phyloP scores from a whole-genome alignment of 2,888 invertebrate genomes.

The Petrolisthes manimaculis region DNA sequence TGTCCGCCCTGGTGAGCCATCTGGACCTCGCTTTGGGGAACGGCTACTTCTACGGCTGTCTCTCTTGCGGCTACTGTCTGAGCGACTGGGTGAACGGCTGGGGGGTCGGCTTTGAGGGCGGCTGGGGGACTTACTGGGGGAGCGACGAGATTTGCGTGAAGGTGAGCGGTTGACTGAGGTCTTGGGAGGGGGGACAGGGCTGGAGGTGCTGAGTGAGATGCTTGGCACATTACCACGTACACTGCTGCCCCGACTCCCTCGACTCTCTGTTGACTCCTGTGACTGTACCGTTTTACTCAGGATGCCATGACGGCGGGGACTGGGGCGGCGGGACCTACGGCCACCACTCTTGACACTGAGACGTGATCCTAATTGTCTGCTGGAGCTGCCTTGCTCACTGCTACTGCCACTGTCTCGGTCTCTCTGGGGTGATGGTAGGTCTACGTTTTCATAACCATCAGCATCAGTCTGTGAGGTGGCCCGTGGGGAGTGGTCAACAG shows the following conservation, averaged over 20 bases:
- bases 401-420: constrained; percentile 60
- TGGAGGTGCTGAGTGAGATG: constrained; percentile 62
- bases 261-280: constrained; percentile 46
- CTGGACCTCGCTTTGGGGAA: constrained; percentile 53
- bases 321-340: constrained; percentile 58
- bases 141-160: constrained; percentile 50
- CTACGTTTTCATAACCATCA: constrained; percentile 65
- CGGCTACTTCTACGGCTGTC: constrained; percentile 51
- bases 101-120: constrained; percentile 46
- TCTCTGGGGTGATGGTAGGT: constrained; percentile 58
- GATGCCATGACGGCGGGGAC: constrained; percentile 56
- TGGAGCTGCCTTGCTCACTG: constrained; percentile 53
- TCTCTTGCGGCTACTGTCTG: constrained; percentile 43
- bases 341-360: constrained; percentile 62
- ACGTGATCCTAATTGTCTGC: constrained; percentile 50
- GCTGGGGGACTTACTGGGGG: constrained; percentile 55
- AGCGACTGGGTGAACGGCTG: constrained; percentile 46
- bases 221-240: constrained; percentile 58
- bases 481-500: constrained; percentile 48
- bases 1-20: constrained; percentile 48
- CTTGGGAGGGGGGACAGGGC: constrained; percentile 55
- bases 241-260: constrained; percentile 43
- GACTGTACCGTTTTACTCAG: constrained; percentile 28
- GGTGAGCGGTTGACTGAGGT: constrained; percentile 45
- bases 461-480: constrained; percentile 59